Percentiles rank a stretch among this genome's conserved stretches.
Conservation (phyloP, 2,113 vertebrate genomes). For the Platichthys flesus region DNA sequence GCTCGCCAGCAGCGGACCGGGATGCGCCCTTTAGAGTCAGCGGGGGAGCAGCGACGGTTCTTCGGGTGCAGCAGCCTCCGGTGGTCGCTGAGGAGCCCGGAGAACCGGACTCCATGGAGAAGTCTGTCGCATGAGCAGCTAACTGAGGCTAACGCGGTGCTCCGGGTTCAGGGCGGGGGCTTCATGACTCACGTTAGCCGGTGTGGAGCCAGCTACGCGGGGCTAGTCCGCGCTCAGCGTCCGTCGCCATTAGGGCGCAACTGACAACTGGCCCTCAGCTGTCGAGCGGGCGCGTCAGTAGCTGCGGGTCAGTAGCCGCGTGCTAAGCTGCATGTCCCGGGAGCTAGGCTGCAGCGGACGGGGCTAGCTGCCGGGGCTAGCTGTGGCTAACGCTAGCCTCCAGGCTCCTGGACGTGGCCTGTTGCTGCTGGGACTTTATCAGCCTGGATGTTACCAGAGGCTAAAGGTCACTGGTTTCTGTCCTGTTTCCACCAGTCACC, state of each 20-base stretch:
- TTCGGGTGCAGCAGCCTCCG: not conserved
- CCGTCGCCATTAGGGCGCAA: fast-evolving
- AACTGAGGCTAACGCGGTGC: constrained; percentile 7
- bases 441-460: not conserved
- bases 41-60: not conserved
- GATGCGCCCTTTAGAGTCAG: not conserved
- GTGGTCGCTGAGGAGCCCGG: not conserved
- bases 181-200: not conserved
- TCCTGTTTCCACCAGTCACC: not conserved
- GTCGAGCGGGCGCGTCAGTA: fast-evolving
- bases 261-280: fast-evolving
- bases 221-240: too few relatives aligned
- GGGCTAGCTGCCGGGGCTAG: not conserved
- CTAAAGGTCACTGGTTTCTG: not conserved
- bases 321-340: not conserved
- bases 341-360: too few relatives aligned
- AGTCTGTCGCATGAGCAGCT: not conserved
- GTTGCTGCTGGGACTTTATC: not conserved
- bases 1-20: not conserved
- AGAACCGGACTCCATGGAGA: not conserved
- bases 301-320: not conserved
- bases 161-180: constrained; percentile 50
- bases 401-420: constrained; percentile 14
- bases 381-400: constrained; percentile 3
- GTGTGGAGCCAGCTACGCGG: not conserved